phyloP scores from a whole-genome alignment of 2,113 vertebrate genomes.

The Myocastor coypus region DNA sequence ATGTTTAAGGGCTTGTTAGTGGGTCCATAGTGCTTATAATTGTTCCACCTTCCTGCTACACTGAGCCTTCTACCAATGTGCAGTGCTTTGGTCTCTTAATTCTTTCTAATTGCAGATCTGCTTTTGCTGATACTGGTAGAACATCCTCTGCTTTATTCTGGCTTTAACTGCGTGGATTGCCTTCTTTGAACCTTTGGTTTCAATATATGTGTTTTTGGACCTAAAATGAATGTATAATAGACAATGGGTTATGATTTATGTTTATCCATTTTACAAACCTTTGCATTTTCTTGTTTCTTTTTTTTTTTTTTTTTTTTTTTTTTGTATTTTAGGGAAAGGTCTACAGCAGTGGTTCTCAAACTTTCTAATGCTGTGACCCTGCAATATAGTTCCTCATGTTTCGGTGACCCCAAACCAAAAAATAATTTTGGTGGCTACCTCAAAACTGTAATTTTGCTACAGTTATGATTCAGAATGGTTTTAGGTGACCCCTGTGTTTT shows the following conservation, averaged over 20 bases:
- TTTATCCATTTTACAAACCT: not conserved
- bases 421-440: no score
- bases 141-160: not conserved
- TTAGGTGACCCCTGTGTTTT: no score
- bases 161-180: not conserved
- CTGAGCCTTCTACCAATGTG: slow-evolving; percentile 1
- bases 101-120: not conserved
- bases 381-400: no score
- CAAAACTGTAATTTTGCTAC: no score
- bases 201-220: not conserved
- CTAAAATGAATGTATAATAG: not conserved
- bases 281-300: not conserved
- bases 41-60: not conserved
- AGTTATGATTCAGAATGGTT: no score
- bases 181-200: not conserved
- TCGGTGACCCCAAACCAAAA: no score
- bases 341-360: no score
- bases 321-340: no score
- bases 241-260: not conserved
- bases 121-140: not conserved
- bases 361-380: no score
- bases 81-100: not conserved
- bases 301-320: no score
- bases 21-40: not conserved
- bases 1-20: not conserved